phyloP scores from a whole-genome alignment of 2,888 invertebrate genomes.

The Amphiduros pacificus region DNA sequence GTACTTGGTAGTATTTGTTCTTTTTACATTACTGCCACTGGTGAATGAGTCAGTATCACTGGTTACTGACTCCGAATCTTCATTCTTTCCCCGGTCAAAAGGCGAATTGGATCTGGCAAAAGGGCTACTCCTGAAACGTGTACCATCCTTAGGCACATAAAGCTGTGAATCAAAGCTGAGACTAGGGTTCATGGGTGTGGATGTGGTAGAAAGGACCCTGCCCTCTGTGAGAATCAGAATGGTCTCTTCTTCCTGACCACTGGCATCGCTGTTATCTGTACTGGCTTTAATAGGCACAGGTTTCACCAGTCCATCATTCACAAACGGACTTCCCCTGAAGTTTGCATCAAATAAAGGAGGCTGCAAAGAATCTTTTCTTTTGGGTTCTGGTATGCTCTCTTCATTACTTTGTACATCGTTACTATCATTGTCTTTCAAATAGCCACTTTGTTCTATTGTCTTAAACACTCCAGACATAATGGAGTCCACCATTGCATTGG shows the following conservation, averaged over 20 bases:
- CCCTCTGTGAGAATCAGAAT: too few relatives aligned
- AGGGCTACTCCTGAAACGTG: slow-evolving; percentile 9
- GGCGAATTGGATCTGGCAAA: background rate
- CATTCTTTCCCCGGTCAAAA: background rate
- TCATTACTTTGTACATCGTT: background rate
- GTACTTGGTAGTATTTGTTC: too few relatives aligned
- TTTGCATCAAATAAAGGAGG: slow-evolving; percentile 6
- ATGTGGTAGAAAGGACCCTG: background rate
- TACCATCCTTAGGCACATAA: background rate
- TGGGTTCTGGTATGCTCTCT: too few relatives aligned
- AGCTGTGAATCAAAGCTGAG: background rate
- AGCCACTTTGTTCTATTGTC: background rate
- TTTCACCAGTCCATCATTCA: background rate
- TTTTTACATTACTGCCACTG: too few relatives aligned
- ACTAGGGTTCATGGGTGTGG: background rate
- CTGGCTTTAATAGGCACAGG: background rate
- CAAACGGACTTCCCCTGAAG: slow-evolving; percentile 12
- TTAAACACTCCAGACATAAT: background rate
- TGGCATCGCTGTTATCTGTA: background rate
- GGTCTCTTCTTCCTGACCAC: too few relatives aligned
- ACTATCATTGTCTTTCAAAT: background rate
- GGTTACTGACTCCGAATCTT: background rate
- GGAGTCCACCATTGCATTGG: background rate
- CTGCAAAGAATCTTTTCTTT: background rate
- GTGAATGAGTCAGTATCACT: background rate